Base-by-base conservation (phyloP, 2,888 invertebrate genomes). In the Acronicta alni region DNA sequence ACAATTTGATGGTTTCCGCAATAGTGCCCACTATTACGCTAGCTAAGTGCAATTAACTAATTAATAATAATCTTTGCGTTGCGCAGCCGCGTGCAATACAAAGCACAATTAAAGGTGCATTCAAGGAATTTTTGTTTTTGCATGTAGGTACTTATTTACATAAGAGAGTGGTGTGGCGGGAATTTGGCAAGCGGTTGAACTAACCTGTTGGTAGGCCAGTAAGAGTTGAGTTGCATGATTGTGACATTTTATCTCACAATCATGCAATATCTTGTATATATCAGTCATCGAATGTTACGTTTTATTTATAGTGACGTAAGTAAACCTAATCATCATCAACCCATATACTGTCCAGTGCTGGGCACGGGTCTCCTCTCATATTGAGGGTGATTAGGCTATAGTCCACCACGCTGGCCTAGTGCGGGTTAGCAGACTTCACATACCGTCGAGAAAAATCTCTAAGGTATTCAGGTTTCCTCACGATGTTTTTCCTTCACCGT, bases 1-100 rank as follows among this genome's bases (percentile, higher is more conserved):
- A 87, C 82, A 79, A 87, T 88, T 89, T 85, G 84, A 80, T 86
- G 80, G 84, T 86, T 90, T 90, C 90, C 89, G 86, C 82, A 81
- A 88, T 79, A 85, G 54, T 72, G 54, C 30, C 52, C 83, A 84
- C 64, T 66, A 57, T 72, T 67, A 83, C 80, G 65, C 75, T 85
- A 86, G 86, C 82, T 80, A 80, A 81, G 76, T 72, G 79, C 75
- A 82, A 84, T 84, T 85, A 85, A 75, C 80, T 80, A 84, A 85
- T 85, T 83, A 82, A 75, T 82, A 82, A 80, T 73, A 75, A 76
- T 77, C 70, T 73, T 72, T 59, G 53, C 72, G 75, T 87, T 87
- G 84, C 86, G 81, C 77, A 85, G 70, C 72, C 78, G 79, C 80
- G 73, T 82, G 79, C 77, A 77, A 73, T 77, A 80, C 81, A 68